Base-by-base conservation (phyloP, 2,797 vertebrate genomes). In the Microctenopoma lineatum region DNA sequence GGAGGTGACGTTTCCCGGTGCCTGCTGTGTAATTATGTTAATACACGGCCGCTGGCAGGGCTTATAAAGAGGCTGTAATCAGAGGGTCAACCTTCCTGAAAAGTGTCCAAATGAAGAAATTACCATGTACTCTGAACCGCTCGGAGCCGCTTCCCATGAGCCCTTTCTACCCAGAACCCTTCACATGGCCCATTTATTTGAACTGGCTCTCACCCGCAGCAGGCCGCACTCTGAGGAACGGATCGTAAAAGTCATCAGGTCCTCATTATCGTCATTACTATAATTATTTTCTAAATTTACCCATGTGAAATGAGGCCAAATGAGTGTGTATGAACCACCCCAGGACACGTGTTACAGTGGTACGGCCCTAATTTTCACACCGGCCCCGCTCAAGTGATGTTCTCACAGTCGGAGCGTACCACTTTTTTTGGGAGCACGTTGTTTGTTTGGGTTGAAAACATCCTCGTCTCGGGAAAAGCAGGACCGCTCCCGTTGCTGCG, bases 251-350 rank as follows among this genome's bases (percentile, higher is more conserved):
- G 92, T 89, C 92, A 90, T 90, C 87, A 86, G 89, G 85, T 90
- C 88, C 89, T 92, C 88, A 92, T 92, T 90, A 90, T 74, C 87
- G 81, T 86, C 93, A 91, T 91, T 89, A 93, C 83, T 81, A 90
- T 94, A 94, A 94, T 94, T 93, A 92, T 93, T 88, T 93, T 94
- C 93, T 94, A 94, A 93, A 91, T 93, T 92, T 93, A 93, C 84
- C 80, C 70, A 62, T 60, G 74, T 86, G 73, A 91, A 94, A 92
- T 75, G 85, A 94, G 93, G 92, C 81, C 91, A 89, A 78, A 84
- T 82, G 87, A 89, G 82, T 34, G 77, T 78, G 84, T 62, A 48
- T 32, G 42, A 77, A 70, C 73, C 80, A 67, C 77, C 79, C 77
- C 71, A 45, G 85, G 84, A 83, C 83, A 70, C 36, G 55, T 62